Base-by-base conservation (phyloP, 2,113 vertebrate species). In the Myiagra hebetior region DNA sequence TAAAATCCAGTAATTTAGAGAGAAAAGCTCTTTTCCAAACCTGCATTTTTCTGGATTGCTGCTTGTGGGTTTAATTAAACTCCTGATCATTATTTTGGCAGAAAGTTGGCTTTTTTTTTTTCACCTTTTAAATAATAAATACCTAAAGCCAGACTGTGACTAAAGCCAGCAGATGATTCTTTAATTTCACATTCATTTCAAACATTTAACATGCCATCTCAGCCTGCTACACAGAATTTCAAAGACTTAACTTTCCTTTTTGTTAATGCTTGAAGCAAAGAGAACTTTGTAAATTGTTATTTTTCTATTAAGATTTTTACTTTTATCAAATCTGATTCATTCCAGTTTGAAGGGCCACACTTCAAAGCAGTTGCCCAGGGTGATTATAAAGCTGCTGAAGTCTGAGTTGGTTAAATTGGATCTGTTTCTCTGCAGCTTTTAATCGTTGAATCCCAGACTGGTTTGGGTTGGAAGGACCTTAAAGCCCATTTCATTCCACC, bases 91-190 rank as follows among this genome's bases (percentile, higher is more conserved):
- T 94, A 28, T 88, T 94, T 87, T 95, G 59, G 72, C 65, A 93
- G 64, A 74, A 92, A 96, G 56, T 18, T 93, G 77, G 68, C 67
- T 94, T 94, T 94, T 94, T 94, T 94, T 94, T 93, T 62, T 87
- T 89, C 69, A 64, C 67, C 76, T 94, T 88, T 68, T 67, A 78
- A 95, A 93, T 94, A 90, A 93, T 62, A 91, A 93, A 94, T 82
- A 91, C 44, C 60, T 89, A 46, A 94, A 92, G 63, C 41, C 82
- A 85, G 35, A 31, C 37, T 27, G 53, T 69, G 76, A 63, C 10
- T 72, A 75, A 91, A 94, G 46, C 42, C 67, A 86, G 49, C 30
- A 87, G 55, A 92, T 90, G 35, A 86, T 82, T 90, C 87, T 76
- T 50, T 81, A 41, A 67, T 67, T 64, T 75, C 73, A 52, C 15